A percentile compares a stretch with the other conserved stretches of the same genome.
Conservation (phyloP, 2,888 invertebrate species). For the Campopleginae sp. region DNA sequence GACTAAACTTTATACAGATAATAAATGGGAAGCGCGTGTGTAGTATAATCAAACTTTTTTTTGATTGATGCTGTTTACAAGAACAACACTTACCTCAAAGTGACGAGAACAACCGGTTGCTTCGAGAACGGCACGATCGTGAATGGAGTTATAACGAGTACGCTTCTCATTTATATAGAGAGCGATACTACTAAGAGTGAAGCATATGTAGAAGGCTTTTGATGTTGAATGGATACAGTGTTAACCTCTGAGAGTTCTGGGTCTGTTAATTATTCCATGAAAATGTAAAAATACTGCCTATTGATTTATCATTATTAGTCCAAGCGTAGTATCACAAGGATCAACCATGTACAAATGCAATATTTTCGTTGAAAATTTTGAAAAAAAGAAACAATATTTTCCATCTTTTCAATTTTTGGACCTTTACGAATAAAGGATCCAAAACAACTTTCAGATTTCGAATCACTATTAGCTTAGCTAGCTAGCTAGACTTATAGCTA, state of each 20-base stretch:
- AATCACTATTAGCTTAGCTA: too few relatives aligned
- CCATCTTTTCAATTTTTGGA: too few relatives aligned
- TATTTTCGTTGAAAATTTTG: too few relatives aligned
- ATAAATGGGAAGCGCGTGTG: not conserved
- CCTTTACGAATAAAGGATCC: too few relatives aligned
- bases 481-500: too few relatives aligned
- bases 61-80: not conserved
- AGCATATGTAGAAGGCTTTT: slow-evolving; percentile 17
- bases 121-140: slow-evolving; percentile 76
- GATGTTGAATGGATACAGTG: not conserved
- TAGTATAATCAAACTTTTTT: not conserved
- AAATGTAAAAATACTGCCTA: not conserved
- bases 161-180: slow-evolving; percentile 74
- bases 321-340: too few relatives aligned
- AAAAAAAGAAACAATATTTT: too few relatives aligned
- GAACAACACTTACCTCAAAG: slow-evolving; percentile 66
- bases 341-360: too few relatives aligned
- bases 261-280: not conserved
- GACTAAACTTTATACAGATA: not conserved
- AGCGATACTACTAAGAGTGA: slow-evolving; percentile 13
- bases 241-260: not conserved
- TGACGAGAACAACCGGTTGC: slow-evolving; percentile 53
- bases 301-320: not conserved
- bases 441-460: too few relatives aligned
- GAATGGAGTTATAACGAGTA: slow-evolving; percentile 77